Percentiles rank a stretch among this genome's conserved stretches.
These are phyloP conservation scores for Sebastes itinus DNA, from an alignment of 2,797 vertebrate species.

Conservation along the genomic window DNA sequence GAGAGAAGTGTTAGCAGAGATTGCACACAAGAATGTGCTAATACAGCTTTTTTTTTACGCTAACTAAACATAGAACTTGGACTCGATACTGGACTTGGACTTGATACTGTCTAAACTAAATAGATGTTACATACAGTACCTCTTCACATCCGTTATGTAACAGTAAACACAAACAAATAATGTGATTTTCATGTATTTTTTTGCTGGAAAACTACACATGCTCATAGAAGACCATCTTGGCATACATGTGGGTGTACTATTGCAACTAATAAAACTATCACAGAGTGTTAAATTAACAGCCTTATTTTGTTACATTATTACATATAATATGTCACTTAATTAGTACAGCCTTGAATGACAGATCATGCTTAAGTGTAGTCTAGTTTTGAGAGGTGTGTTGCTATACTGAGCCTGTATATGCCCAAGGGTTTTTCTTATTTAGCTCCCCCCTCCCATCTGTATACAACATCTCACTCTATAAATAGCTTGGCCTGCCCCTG, in stretches of 20 bases:
- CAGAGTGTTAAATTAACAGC: not conserved
- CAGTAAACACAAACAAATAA: not conserved
- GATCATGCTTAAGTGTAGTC: not conserved
- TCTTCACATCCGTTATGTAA: not conserved
- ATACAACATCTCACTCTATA: conserved; percentile 68
- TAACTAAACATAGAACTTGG: not conserved
- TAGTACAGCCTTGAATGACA: not conserved
- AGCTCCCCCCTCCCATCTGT: conserved; percentile 39
- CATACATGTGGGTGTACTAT: not conserved
- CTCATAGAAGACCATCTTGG: not conserved
- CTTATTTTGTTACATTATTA: not conserved
- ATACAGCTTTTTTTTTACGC: not conserved
- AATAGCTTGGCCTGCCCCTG: conserved; percentile 60
- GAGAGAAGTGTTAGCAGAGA: not conserved
- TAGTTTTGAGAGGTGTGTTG: conserved; percentile 3
- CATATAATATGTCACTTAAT: not conserved
- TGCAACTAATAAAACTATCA: not conserved
- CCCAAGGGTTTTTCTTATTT: conserved; percentile 38
- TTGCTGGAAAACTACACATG: not conserved
- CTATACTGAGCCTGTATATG: conserved; percentile 29
- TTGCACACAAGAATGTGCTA: not conserved
- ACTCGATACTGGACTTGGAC: not conserved
- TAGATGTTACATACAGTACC: not conserved
- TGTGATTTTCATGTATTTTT: not conserved
- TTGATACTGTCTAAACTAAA: not conserved